Conservation (phyloP, 1,140 invertebrate genomes). For the Drosophila auraria region DNA sequence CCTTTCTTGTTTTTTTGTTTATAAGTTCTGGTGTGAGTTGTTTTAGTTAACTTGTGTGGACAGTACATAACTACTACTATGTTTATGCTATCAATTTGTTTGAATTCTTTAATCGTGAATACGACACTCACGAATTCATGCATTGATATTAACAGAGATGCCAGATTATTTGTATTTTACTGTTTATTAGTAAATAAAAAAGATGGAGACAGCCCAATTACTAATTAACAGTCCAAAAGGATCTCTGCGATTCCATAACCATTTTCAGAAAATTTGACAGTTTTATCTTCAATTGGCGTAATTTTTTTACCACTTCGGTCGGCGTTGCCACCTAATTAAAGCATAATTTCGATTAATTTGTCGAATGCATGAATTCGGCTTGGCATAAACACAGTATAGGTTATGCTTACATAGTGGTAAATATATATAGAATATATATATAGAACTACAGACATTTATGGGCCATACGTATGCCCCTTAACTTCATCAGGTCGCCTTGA, state of each 20-base stretch:
- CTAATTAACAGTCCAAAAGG: too few species aligned
- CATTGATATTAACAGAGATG: background rate
- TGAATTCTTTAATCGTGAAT: background rate
- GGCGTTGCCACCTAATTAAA: background rate
- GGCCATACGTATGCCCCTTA: slow-evolving; percentile 31
- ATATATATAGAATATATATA: slow-evolving; percentile 19
- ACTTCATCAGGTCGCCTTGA: slow-evolving; percentile 72
- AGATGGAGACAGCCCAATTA: background rate
- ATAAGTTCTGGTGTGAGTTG: slow-evolving; percentile 10
- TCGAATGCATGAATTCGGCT: too few species aligned
- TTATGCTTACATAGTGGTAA: slow-evolving; percentile 34
- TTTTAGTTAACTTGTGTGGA: slow-evolving; percentile 57
- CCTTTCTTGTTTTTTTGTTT: slow-evolving; percentile 11
- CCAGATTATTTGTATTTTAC: background rate
- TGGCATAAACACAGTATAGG: background rate
- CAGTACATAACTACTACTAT: slow-evolving; percentile 33
- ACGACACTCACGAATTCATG: background rate
- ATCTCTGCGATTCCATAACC: too few species aligned
- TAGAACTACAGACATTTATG: slow-evolving; percentile 21
- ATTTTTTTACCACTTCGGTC: background rate
- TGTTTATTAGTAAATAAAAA: background rate
- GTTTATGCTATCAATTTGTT: background rate
- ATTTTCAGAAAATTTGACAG: background rate
- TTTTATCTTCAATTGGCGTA: background rate
- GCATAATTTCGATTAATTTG: too few species aligned